Conservation (phyloP, 2,113 vertebrate genomes). For the Phylloscopus whistleri region DNA sequence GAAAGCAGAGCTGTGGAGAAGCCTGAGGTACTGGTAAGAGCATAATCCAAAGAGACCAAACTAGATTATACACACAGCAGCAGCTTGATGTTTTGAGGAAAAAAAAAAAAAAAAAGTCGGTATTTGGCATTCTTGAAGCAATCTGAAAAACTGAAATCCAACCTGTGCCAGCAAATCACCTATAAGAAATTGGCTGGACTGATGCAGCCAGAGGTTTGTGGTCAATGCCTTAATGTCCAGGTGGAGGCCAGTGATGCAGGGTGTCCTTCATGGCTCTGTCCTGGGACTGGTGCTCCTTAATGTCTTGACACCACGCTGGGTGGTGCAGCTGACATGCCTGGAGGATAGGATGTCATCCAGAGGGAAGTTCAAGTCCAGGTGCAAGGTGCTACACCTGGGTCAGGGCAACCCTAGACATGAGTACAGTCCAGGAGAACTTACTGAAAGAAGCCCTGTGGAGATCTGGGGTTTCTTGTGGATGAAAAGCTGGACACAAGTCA, state of each 20-base stretch:
- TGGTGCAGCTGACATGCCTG: neutral
- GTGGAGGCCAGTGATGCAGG: neutral
- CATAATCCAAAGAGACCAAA: neutral
- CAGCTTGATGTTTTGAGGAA: neutral
- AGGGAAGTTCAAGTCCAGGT: neutral
- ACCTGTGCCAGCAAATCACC: neutral
- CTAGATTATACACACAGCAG: neutral
- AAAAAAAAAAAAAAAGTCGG: neutral
- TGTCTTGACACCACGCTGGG: fast-evolving
- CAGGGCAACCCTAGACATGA: neutral
- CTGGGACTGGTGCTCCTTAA: neutral
- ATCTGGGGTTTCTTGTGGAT: neutral
- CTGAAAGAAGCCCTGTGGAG: neutral
- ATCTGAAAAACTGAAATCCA: neutral
- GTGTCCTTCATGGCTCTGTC: neutral
- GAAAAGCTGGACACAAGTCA: neutral
- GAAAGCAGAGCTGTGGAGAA: neutral
- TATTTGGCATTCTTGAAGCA: neutral
- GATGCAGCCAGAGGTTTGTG: neutral
- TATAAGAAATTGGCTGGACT: neutral
- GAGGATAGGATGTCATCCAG: neutral
- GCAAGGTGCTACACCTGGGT: neutral
- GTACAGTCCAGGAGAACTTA: neutral
- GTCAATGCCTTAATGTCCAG: neutral
- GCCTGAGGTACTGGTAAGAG: neutral